phyloP scores from a whole-genome alignment of 2,797 vertebrate genomes.

The Tapera naevia region DNA sequence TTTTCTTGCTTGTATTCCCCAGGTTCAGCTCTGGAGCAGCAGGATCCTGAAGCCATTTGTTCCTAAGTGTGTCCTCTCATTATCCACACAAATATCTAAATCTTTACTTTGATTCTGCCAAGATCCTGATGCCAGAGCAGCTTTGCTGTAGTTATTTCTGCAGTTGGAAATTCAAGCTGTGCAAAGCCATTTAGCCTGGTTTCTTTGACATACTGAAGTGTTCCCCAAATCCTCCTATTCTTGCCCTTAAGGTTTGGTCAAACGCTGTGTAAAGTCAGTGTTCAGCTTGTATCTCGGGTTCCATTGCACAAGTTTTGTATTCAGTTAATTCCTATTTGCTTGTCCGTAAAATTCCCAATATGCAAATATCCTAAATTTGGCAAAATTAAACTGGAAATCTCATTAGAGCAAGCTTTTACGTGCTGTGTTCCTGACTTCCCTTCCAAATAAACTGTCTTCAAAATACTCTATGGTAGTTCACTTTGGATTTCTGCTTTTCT shows the following conservation, averaged over 20 bases:
- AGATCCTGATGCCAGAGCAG: neutral
- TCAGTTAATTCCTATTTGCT: neutral
- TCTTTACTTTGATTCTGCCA: neutral
- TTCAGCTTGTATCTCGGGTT: neutral
- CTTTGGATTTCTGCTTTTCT: neutral
- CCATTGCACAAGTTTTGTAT: neutral
- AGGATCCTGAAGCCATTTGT: neutral
- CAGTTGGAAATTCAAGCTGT: neutral
- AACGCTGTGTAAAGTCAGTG: neutral
- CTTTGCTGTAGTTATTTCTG: neutral
- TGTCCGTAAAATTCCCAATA: slow-evolving; percentile 5
- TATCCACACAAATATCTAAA: neutral
- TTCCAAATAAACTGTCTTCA: slow-evolving; percentile 7
- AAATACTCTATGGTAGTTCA: neutral
- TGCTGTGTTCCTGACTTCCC: neutral
- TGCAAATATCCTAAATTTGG: neutral
- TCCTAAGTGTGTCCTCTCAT: neutral
- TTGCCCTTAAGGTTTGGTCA: neutral
- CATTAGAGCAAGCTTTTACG: neutral
- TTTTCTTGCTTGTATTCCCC: neutral
- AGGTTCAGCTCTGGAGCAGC: neutral
- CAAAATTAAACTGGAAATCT: slow-evolving; percentile 3
- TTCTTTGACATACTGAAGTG: neutral
- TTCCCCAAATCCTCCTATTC: neutral
- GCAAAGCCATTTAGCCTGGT: neutral